These are phyloP conservation scores for Lamproptera curius DNA, from an alignment of 2,888 invertebrate species.

Conservation along the genomic window DNA sequence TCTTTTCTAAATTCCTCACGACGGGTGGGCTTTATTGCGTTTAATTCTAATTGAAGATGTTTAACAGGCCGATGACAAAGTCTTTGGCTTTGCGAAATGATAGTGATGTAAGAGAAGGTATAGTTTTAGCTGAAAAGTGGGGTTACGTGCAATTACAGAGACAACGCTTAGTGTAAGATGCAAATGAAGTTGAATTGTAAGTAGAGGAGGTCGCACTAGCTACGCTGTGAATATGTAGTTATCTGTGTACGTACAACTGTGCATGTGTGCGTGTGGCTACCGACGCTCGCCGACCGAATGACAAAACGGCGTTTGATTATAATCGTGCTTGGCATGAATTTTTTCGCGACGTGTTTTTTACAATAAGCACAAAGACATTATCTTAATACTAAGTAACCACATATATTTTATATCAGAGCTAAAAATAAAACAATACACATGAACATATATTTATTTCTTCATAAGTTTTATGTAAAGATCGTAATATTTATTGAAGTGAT, in stretches of 20 bases:
- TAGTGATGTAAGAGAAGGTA: slow-evolving; percentile 2
- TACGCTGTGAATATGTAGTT: slow-evolving; percentile 51
- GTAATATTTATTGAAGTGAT: too few species aligned
- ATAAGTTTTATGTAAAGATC: too few species aligned
- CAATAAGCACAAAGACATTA: slow-evolving; percentile 3
- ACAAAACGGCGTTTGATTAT: slow-evolving; percentile 44
- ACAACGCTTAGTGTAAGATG: slow-evolving; percentile 50
- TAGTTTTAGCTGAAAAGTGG: slow-evolving; percentile 36
- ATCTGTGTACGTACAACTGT: slow-evolving; percentile 11
- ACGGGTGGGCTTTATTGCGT: slow-evolving; percentile 27
- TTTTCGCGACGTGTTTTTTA: slow-evolving; percentile 15
- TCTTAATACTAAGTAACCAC: slow-evolving; percentile 7
- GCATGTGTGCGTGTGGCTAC: slow-evolving; percentile 34
- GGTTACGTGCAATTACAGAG: slow-evolving; percentile 41
- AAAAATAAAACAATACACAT: background rate
- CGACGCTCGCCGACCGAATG: slow-evolving; percentile 33
- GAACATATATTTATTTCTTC: too few species aligned
- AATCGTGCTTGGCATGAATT: slow-evolving; percentile 6
- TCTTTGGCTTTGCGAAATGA: background rate
- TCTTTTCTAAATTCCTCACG: slow-evolving; percentile 10
- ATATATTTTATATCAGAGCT: background rate
- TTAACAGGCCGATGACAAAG: too few species aligned
- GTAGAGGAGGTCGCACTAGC: slow-evolving; percentile 43
- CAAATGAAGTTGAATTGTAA: slow-evolving; percentile 66
- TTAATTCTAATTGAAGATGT: too few species aligned